These are phyloP conservation scores for Hyperopisus bebe DNA, from an alignment of 2,113 vertebrate species.

Conservation along the genomic window DNA sequence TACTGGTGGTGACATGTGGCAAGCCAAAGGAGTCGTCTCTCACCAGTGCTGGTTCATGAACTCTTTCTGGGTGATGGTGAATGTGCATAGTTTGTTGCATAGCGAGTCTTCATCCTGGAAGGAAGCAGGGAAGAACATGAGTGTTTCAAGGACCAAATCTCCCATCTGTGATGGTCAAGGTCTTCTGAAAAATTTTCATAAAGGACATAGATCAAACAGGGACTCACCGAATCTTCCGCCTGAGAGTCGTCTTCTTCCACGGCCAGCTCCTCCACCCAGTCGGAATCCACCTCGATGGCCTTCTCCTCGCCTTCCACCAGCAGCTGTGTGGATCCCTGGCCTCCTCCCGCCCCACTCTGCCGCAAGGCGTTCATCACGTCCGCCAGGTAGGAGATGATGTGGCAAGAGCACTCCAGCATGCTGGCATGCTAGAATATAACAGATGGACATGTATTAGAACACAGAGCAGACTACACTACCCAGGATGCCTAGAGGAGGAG, in stretches of 20 bases:
- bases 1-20: not conserved
- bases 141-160: not conserved
- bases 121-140: not conserved
- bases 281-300: slow-evolving; percentile 92
- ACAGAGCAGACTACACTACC: too few species aligned
- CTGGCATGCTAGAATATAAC: slow-evolving; percentile 69
- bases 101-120: slow-evolving; percentile 95
- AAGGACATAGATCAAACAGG: fast-evolving
- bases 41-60: slow-evolving; percentile 99
- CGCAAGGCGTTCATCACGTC: slow-evolving; percentile 92
- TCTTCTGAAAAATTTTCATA: not conserved
- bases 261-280: slow-evolving; percentile 95
- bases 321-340: slow-evolving; percentile 81
- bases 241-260: slow-evolving; percentile 97
- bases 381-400: slow-evolving; percentile 93
- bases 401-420: slow-evolving; percentile 90
- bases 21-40: slow-evolving; percentile 39
- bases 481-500: not conserved
- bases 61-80: slow-evolving; percentile 98
- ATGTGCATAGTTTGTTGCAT: slow-evolving; percentile 97
- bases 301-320: slow-evolving; percentile 89
- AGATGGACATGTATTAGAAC: not conserved
- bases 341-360: slow-evolving; percentile 70
- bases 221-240: slow-evolving; percentile 89
- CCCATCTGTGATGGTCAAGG: not conserved